Evolutionary conservation across 92 coral and sea anemone species (phyloP).

Genomic region (Micromussa lordhowensis): DNA sequence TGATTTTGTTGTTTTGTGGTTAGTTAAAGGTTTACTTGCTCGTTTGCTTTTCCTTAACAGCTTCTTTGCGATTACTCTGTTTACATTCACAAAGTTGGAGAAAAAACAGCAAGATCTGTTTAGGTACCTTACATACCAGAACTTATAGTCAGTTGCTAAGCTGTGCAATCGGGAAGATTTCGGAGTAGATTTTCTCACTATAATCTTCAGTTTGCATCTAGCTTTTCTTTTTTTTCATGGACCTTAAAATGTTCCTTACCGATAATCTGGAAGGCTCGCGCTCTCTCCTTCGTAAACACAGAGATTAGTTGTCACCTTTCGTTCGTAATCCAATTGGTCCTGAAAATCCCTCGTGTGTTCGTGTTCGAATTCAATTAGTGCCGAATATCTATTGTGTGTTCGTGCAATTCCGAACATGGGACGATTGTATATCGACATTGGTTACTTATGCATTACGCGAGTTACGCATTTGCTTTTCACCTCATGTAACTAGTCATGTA

Average conservation of each 20-base stretch:
- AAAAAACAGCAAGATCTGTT: conserved; percentile 31
- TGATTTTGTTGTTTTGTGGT: no score
- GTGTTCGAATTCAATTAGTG: background rate
- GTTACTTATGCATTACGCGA: background rate
- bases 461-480: background rate
- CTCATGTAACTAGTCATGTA: background rate
- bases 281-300: conserved; percentile 2
- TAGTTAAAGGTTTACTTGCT: no score
- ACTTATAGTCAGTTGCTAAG: conserved; percentile 41
- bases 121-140: conserved; percentile 26
- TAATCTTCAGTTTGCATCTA: conserved; percentile 25
- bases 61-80: no score
- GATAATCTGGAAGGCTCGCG: conserved; percentile 35
- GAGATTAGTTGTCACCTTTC: background rate
- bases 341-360: background rate
- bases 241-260: conserved; percentile 22
- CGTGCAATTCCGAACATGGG: background rate
- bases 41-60: no score
- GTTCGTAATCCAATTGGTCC: background rate
- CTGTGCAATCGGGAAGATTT: conserved; percentile 31
- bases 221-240: conserved; percentile 31
- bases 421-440: background rate
- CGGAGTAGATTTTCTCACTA: conserved; percentile 17
- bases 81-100: conserved; percentile 15
- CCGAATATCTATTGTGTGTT: background rate